These are phyloP conservation scores for Solen grandis DNA, from an alignment of 1,140 invertebrate species.

Conservation along the genomic window DNA sequence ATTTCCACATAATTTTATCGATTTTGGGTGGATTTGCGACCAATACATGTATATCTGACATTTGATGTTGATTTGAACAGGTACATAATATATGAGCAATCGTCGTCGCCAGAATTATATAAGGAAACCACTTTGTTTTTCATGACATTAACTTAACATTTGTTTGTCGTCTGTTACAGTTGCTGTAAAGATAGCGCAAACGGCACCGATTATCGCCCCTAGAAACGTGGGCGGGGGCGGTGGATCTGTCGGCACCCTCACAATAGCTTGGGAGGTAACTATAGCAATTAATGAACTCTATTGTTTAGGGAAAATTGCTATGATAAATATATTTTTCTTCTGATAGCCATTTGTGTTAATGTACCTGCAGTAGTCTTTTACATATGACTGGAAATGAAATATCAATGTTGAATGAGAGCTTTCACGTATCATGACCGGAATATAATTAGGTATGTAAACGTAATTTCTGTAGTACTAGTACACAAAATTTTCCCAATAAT, in stretches of 20 bases:
- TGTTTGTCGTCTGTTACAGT: too few relatives aligned
- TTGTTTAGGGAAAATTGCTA: background rate
- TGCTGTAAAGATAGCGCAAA: constrained; percentile 54
- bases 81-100: too few relatives aligned
- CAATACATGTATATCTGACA: too few relatives aligned
- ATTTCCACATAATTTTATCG: too few relatives aligned
- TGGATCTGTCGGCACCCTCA: constrained; percentile 66
- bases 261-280: constrained; percentile 69
- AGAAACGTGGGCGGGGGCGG: constrained; percentile 65
- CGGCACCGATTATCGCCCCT: constrained; percentile 52
- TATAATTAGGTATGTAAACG: background rate
- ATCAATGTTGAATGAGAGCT: background rate
- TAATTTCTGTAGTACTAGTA: too few relatives aligned
- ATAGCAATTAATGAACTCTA: background rate
- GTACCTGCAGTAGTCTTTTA: background rate
- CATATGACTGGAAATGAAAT: background rate
- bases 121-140: too few relatives aligned
- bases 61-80: too few relatives aligned
- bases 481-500: too few relatives aligned
- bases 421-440: background rate
- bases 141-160: too few relatives aligned
- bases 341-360: background rate
- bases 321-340: background rate
- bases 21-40: too few relatives aligned
- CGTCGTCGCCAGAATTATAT: too few relatives aligned